Conservation (phyloP, 2,888 invertebrate genomes). For the Plagodis pulveraria region DNA sequence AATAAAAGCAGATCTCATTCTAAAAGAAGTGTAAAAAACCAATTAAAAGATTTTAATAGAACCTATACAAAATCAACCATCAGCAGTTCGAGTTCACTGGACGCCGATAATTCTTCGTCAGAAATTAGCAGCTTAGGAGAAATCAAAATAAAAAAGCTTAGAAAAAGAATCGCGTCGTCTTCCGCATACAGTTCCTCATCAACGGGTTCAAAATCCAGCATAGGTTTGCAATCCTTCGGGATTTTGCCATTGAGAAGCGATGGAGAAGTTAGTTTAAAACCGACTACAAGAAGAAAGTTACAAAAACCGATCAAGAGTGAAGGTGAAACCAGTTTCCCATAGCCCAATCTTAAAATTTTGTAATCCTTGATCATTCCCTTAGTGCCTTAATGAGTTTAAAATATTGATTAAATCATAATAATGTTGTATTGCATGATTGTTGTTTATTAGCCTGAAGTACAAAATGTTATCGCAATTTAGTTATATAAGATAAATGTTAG, state of each 20-base stretch:
- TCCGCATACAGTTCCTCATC: slow-evolving; percentile 66
- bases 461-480: slow-evolving; percentile 64
- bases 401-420: slow-evolving; percentile 14
- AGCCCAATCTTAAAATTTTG: slow-evolving; percentile 15
- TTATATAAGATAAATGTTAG: slow-evolving; percentile 38
- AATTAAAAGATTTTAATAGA: slow-evolving; percentile 33
- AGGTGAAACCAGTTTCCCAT: slow-evolving; percentile 62
- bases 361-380: slow-evolving; percentile 40
- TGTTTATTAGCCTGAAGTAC: slow-evolving; percentile 68
- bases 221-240: slow-evolving; percentile 54
- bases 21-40: slow-evolving; percentile 27
- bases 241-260: slow-evolving; percentile 69
- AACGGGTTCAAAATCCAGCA: slow-evolving; percentile 54
- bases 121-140: slow-evolving; percentile 79
- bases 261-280: slow-evolving; percentile 66
- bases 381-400: slow-evolving; percentile 48
- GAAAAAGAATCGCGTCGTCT: slow-evolving; percentile 49
- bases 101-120: slow-evolving; percentile 70
- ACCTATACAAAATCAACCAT: slow-evolving; percentile 39
- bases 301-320: slow-evolving; percentile 53
- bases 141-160: slow-evolving; percentile 59
- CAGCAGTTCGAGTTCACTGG: slow-evolving; percentile 68
- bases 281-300: slow-evolving; percentile 42
- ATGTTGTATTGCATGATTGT: slow-evolving; percentile 27
- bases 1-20: slow-evolving; percentile 39